Evolutionary conservation across 1,140 invertebrate genomes (phyloP), one percentile per base, ranked within the genome.

Genomic region (Periplaneta americana): DNA sequence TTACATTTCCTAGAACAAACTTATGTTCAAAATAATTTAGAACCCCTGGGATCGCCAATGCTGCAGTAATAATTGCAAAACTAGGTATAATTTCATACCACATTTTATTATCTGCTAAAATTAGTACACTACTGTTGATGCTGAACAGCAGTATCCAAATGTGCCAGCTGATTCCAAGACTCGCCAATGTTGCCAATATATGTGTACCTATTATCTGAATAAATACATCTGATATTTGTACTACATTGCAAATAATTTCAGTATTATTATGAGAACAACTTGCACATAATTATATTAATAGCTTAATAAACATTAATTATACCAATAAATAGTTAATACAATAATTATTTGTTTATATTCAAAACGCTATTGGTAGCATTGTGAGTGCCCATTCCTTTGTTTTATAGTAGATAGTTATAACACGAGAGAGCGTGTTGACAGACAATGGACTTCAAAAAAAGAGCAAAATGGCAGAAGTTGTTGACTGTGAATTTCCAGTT

Each of bases 401-500:
- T 11, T 75, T 34, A n/a, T 35, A 33, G 75, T 34, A 34, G 34
- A 34, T 32, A 6, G 10, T 77, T 77, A 22, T 77, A 77, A 35
- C 35, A 35, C 32, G 8, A 77, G 33, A 35, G 6, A 15, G 22
- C 75, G 33, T 35, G 13, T 15, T 22, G 32, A 35, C 13, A n/a
- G 32, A 13, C 33, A 5, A 33, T 77, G 32, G 32, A 18, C 33
- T 33, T 32, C 33, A 22, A 34, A 5, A 11, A 77, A 34, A 28
- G 11, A 36, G 34, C 31, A 75, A 75, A 36, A 82, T 82, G 81
- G 82, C 81, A 33, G 82, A 77, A 17, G 77, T 78, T 0, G 80
- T 84, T n/a, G 93, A 94, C 88, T 90, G 90, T 86, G 93, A 95
- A 84, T 97, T 96, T 91, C 96, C 96, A 82, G 89, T 93, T 81